A percentile compares a stretch with the other conserved stretches of the same genome.
These are phyloP conservation scores for Xiphophorus hellerii DNA, from an alignment of 2,113 vertebrate genomes.

Conservation along the genomic window DNA sequence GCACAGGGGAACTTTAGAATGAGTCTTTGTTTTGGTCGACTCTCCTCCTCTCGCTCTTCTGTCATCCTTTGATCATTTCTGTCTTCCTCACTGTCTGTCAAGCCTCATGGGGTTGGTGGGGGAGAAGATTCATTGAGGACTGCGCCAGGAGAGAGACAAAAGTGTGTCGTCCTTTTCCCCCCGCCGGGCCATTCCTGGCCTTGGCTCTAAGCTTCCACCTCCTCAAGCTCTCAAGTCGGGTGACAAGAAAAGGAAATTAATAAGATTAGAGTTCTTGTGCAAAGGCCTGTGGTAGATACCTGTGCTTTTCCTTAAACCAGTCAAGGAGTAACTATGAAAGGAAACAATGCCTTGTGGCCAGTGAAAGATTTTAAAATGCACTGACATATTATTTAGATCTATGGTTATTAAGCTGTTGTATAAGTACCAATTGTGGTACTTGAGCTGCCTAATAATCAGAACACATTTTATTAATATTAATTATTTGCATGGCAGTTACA, in stretches of 20 bases:
- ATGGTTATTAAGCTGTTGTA: too few species aligned
- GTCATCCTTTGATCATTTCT: conserved; percentile 82
- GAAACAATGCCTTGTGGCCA: too few species aligned
- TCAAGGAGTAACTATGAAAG: background rate
- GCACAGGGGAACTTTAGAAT: conserved; percentile 70
- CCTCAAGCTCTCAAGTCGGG: conserved; percentile 41
- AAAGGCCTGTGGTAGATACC: conserved; percentile 28
- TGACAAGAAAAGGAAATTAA: conserved; percentile 57
- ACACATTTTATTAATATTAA: too few species aligned
- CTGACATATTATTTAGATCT: too few species aligned
- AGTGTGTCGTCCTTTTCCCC: conserved; percentile 45
- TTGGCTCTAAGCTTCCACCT: conserved; percentile 17
- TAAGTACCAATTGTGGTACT: too few species aligned
- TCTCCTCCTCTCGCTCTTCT: conserved; percentile 76
- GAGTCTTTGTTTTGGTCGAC: conserved; percentile 77
- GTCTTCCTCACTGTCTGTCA: conserved; percentile 53
- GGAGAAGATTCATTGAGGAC: conserved; percentile 50
- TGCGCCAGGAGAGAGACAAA: conserved; percentile 47
- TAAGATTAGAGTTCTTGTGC: conserved; percentile 18
- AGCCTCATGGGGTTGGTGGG: conserved; percentile 51
- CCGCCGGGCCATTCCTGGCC: conserved; percentile 50
- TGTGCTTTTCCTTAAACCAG: background rate
- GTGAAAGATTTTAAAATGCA: too few species aligned
- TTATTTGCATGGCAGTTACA: too few species aligned
- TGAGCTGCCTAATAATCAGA: too few species aligned